Evolutionary conservation across 2,888 invertebrate species (phyloP), one percentile per base, ranked within the genome.

Genomic region (Masnerella sp.): DNA sequence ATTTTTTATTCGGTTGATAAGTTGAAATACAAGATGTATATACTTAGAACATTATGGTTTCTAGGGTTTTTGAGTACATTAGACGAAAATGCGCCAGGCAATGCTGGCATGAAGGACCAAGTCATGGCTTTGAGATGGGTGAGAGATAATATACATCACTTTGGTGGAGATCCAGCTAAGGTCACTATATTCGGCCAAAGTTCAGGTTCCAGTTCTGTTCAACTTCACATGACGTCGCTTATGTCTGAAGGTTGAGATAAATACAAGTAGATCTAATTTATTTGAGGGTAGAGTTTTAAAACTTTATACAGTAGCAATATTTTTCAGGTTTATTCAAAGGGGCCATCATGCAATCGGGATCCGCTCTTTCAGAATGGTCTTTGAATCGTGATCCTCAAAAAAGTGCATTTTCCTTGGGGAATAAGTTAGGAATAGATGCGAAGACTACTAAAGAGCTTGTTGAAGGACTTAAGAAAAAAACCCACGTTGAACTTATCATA

Each of bases 101-200:
- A 85, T 51, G 80, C 73, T 1, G 85, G 85, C 1, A 32, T 85
- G 56, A 85, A 85, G 61, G 86, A 85, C 67, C 84, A 85, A 70
- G 82, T 80, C 0, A 76, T 83, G 80, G 85, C 83, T n/a, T 59
- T 86, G 14, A 81, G 77, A 45, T 85, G 85, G 85, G 78, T 84
- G 18, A 77, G 76, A 54, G 80, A 85, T 25, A 85, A 85, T 36
- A 84, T 86, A 51, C 73, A 80, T 38, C 73, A 81, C 25, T 86
- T 85, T 22, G 85, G 86, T n/a, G 86, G 85, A 9, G 82, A 81
- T 65, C 79, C 79, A 0, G 62, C 80, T 2, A 80, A 78, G 58
- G 79, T 86, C 1, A 85, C 86, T 0, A 75, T 86, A 25, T 82
- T 82, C 14, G 85, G 85, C 5, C 61, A 75, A 0, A 80, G 78